Conservation (phyloP, 2,888 invertebrate genomes). For the Nebria salina region DNA sequence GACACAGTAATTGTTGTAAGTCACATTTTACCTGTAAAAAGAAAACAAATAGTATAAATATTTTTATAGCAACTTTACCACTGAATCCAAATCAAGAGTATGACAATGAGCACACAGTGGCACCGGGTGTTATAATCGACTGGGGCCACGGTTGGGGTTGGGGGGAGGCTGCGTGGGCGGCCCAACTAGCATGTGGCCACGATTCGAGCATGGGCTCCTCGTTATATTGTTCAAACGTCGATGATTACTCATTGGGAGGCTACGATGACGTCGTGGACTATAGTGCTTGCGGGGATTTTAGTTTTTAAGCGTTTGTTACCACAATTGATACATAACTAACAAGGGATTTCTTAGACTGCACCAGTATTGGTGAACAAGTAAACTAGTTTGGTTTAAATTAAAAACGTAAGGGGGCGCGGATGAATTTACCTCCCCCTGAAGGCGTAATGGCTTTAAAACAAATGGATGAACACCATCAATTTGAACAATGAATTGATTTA, state of each 20-base stretch:
- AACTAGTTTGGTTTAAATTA: neutral
- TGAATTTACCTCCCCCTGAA: neutral
- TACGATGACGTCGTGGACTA: conserved; percentile 78
- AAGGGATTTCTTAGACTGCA: conserved; percentile 13
- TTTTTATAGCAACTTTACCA: conserved; percentile 2
- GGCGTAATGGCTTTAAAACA: neutral
- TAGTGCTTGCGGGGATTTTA: conserved; percentile 71
- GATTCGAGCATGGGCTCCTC: conserved; percentile 72
- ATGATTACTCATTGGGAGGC: conserved; percentile 66
- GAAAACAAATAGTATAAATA: neutral
- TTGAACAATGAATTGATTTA: neutral
- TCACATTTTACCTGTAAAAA: neutral
- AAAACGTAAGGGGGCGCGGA: too few species aligned
- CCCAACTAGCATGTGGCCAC: conserved; percentile 69
- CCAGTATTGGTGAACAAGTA: neutral
- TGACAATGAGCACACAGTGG: conserved; percentile 59
- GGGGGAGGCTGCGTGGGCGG: conserved; percentile 70
- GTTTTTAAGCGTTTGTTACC: conserved; percentile 65
- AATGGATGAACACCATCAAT: neutral
- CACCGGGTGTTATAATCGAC: conserved; percentile 59
- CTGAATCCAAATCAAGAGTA: conserved; percentile 32
- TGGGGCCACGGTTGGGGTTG: conserved; percentile 84
- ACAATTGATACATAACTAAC: neutral
- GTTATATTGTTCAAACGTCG: conserved; percentile 61
- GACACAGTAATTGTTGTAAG: conserved; percentile 28